A percentile compares a stretch with the other conserved stretches of the same genome.
These are phyloP conservation scores for Patagioenas fasciata DNA, from an alignment of 2,113 vertebrate species.

Conservation along the genomic window DNA sequence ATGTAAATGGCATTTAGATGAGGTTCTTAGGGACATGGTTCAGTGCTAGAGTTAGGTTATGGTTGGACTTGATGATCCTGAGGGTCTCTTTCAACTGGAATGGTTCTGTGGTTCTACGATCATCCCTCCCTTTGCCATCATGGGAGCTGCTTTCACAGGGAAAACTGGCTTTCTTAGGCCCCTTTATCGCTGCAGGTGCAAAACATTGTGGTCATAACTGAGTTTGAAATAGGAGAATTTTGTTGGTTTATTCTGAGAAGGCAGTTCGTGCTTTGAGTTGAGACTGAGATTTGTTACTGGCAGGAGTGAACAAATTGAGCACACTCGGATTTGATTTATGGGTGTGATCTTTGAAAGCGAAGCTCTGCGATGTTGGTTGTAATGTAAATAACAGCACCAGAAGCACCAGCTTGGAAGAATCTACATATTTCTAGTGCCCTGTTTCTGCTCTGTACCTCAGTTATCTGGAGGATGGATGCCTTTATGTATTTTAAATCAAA, in stretches of 20 bases:
- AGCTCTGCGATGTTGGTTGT: not conserved
- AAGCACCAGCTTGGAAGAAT: not conserved
- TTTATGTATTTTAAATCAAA: not conserved
- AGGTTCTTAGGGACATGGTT: no score
- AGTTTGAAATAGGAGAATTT: not conserved
- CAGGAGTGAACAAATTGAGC: not conserved
- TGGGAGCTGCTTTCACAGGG: not conserved
- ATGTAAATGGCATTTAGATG: not conserved
- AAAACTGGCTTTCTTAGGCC: not conserved
- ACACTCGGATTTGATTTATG: constrained; percentile 1
- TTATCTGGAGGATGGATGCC: not conserved
- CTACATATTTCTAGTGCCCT: not conserved
- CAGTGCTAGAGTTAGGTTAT: no score
- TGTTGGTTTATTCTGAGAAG: constrained; percentile 3
- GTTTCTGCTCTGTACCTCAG: not conserved
- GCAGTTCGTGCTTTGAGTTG: not conserved
- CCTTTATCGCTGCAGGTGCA: not conserved
- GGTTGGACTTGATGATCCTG: no score
- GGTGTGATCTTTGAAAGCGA: constrained; percentile 13
- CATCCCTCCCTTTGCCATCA: not conserved
- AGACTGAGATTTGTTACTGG: not conserved
- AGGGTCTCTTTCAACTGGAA: no score
- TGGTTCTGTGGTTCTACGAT: not conserved
- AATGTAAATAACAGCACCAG: not conserved
- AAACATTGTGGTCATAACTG: not conserved